These are phyloP conservation scores for Paramormyrops hopkinsi DNA, from an alignment of 2,797 vertebrate species.

Conservation along the genomic window DNA sequence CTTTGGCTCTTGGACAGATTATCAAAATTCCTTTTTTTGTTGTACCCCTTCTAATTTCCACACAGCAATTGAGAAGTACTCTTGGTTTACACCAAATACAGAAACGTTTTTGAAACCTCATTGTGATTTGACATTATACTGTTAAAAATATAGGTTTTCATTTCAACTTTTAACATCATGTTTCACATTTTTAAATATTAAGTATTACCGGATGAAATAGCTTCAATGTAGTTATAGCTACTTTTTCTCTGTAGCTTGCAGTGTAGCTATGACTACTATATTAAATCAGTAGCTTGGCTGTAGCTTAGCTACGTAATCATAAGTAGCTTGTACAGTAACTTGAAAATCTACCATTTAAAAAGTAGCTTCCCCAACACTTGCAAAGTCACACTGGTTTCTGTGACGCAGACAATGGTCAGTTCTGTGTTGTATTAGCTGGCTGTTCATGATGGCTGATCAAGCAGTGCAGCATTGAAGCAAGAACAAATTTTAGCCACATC, in stretches of 20 bases:
- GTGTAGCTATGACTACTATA: too few species aligned
- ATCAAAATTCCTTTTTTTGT: neutral
- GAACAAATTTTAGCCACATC: neutral
- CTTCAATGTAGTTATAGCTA: neutral
- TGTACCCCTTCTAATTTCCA: neutral
- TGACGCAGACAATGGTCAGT: neutral
- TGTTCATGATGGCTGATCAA: neutral
- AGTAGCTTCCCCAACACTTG: neutral
- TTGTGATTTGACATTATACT: neutral
- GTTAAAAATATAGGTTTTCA: neutral
- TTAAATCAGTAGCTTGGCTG: neutral
- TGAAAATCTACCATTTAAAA: neutral
- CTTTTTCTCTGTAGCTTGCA: too few species aligned
- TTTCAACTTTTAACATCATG: neutral
- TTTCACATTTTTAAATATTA: neutral
- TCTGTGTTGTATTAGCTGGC: neutral
- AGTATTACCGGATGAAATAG: neutral
- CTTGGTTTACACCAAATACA: neutral
- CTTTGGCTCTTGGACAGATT: neutral
- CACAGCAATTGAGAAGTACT: neutral
- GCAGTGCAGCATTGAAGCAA: neutral
- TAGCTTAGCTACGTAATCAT: neutral
- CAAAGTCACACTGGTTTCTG: neutral
- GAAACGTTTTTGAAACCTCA: neutral
- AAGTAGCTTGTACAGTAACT: neutral